phyloP scores from a whole-genome alignment of 2,888 invertebrate species.

The Rotaria macrura region DNA sequence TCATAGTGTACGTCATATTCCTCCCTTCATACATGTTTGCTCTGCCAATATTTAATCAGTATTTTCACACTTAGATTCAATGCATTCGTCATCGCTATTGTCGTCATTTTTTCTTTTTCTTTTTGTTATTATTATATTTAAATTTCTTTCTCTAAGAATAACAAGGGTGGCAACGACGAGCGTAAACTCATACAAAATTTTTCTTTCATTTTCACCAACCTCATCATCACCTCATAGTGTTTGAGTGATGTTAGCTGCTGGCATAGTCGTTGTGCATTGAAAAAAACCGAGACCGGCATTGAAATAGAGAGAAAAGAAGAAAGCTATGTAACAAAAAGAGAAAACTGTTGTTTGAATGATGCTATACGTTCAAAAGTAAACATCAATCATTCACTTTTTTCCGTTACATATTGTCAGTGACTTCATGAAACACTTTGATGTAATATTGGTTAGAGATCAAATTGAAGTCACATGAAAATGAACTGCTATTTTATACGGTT shows the following conservation, averaged over 20 bases:
- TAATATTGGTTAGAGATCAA: too few relatives aligned
- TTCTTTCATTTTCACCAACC: neutral
- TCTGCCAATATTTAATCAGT: neutral
- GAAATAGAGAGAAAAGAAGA: neutral
- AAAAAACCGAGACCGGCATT: neutral
- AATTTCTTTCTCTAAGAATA: neutral
- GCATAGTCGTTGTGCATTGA: neutral
- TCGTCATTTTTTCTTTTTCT: neutral
- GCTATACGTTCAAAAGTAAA: neutral
- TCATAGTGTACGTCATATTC: neutral
- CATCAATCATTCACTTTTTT: neutral
- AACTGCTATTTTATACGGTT: too few relatives aligned
- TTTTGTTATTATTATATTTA: neutral
- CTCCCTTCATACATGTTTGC: neutral
- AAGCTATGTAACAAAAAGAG: neutral
- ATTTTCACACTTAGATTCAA: neutral
- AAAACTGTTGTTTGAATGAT: neutral
- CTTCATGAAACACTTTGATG: too few relatives aligned
- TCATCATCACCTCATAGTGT: neutral
- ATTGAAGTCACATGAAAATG: too few relatives aligned
- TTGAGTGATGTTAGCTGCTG: neutral
- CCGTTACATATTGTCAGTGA: neutral
- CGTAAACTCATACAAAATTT: neutral
- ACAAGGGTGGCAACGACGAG: neutral
- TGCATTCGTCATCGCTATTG: neutral